These are phyloP conservation scores for Paratilapia polleni DNA, from an alignment of 2,113 vertebrate genomes.

Conservation along the genomic window DNA sequence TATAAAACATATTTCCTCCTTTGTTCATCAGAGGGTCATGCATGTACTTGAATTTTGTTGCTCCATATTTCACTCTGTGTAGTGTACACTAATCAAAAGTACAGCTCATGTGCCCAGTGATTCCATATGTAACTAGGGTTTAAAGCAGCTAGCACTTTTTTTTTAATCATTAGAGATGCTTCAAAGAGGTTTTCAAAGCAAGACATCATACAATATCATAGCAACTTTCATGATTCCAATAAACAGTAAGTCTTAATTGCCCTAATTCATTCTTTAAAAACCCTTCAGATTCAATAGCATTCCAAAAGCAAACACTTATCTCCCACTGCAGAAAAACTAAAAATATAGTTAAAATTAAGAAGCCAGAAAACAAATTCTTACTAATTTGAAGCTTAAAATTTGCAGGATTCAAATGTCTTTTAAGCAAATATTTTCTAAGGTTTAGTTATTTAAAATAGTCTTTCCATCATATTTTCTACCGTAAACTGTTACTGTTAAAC, in stretches of 20 bases:
- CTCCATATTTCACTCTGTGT: not conserved
- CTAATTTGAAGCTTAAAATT: not conserved
- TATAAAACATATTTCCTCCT: not conserved
- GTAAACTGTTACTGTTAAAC: constrained; percentile 29
- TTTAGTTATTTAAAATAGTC: not conserved
- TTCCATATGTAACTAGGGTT: not conserved
- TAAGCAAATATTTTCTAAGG: not conserved
- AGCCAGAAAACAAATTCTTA: not conserved
- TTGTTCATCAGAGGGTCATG: not conserved
- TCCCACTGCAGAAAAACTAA: not conserved
- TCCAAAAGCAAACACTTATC: not conserved
- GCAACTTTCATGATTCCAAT: constrained; percentile 10
- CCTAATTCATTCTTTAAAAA: not conserved
- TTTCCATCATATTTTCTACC: constrained; percentile 13
- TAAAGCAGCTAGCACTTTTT: not conserved
- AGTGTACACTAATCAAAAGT: not conserved
- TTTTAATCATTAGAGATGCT: not conserved
- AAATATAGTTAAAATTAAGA: not conserved
- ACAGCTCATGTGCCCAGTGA: not conserved
- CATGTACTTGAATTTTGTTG: not conserved
- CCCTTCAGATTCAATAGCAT: not conserved
- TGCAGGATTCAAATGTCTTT: not conserved
- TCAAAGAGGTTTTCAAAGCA: constrained; percentile 28
- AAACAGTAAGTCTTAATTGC: constrained; percentile 19
- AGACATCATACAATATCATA: constrained; percentile 27